A percentile compares a stretch with the other conserved stretches of the same genome.
Evolutionary conservation across 1,140 invertebrate species (phyloP).

Genomic region (Papilio dardanus): DNA sequence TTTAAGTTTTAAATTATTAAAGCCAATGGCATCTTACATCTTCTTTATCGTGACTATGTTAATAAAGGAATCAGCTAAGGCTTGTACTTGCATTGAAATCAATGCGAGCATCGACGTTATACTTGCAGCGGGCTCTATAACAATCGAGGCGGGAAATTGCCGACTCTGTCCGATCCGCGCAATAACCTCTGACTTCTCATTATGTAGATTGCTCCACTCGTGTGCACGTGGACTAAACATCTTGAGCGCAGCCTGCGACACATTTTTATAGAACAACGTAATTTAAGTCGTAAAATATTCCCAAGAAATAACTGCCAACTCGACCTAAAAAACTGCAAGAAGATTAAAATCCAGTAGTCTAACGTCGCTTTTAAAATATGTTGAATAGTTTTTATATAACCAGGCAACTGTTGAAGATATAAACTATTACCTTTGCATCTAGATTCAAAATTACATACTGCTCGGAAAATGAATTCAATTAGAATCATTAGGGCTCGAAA

Average conservation of each 20-base stretch:
- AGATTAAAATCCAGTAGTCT: not conserved
- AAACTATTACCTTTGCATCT: too few relatives aligned
- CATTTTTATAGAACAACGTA: slow-evolving; percentile 17
- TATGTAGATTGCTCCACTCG: slow-evolving; percentile 76
- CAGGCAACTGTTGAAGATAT: too few relatives aligned
- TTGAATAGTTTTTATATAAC: too few relatives aligned
- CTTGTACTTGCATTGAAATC: slow-evolving; percentile 53
- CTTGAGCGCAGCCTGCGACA: slow-evolving; percentile 45
- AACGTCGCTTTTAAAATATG: too few relatives aligned
- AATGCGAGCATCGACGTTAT: slow-evolving; percentile 53
- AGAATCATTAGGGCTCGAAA: not conserved
- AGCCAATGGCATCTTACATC: not conserved
- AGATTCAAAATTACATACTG: too few relatives aligned
- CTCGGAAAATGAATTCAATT: not conserved
- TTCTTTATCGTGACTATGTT: not conserved
- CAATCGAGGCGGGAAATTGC: slow-evolving; percentile 73
- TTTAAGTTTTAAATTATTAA: not conserved
- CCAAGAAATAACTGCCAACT: not conserved
- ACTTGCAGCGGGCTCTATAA: slow-evolving; percentile 56
- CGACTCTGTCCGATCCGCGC: slow-evolving; percentile 68
- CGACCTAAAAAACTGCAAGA: not conserved
- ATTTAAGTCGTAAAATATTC: not conserved
- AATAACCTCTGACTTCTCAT: slow-evolving; percentile 77
- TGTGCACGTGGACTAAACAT: slow-evolving; percentile 68
- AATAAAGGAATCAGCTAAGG: slow-evolving; percentile 29